phyloP scores from a whole-genome alignment of 2,888 invertebrate genomes.

The Agapetus fuscipes region DNA sequence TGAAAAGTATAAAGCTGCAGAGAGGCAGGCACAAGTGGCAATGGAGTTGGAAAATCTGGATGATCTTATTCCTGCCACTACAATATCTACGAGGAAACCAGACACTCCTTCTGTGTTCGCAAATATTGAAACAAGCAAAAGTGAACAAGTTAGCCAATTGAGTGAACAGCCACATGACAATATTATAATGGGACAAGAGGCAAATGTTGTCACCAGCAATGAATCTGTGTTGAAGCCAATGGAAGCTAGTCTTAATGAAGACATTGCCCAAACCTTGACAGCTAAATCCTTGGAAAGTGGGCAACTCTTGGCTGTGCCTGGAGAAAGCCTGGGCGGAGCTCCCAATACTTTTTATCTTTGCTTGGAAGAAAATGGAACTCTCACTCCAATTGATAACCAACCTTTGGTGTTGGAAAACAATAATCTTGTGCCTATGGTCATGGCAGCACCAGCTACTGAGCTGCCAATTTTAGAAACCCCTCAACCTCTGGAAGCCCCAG shows the following conservation, averaged over 20 bases:
- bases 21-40: slow-evolving; percentile 23
- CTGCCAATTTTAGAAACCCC: slow-evolving; percentile 1
- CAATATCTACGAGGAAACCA: slow-evolving; percentile 32
- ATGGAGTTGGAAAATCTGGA: slow-evolving; percentile 37
- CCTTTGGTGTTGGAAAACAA: slow-evolving; percentile 47
- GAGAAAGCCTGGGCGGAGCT: slow-evolving; percentile 62
- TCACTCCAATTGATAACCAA: slow-evolving; percentile 63
- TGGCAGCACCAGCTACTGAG: slow-evolving; percentile 19
- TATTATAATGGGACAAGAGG: not conserved
- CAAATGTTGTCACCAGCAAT: not conserved
- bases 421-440: slow-evolving; percentile 38
- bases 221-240: slow-evolving; percentile 6
- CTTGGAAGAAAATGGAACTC: slow-evolving; percentile 59
- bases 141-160: not conserved
- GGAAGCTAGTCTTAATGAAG: too few species aligned
- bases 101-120: slow-evolving; percentile 21
- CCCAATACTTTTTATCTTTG: slow-evolving; percentile 65
- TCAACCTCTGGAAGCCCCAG: slow-evolving; percentile 22
- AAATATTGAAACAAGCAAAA: too few species aligned
- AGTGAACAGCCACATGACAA: not conserved
- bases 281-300: slow-evolving; percentile 41
- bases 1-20: slow-evolving; percentile 26
- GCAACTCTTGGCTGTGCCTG: slow-evolving; percentile 62
- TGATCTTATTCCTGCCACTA: slow-evolving; percentile 39
- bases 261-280: too few species aligned